These are phyloP conservation scores for Phaonia tiefii DNA, from an alignment of 2,888 invertebrate genomes.

Conservation along the genomic window DNA sequence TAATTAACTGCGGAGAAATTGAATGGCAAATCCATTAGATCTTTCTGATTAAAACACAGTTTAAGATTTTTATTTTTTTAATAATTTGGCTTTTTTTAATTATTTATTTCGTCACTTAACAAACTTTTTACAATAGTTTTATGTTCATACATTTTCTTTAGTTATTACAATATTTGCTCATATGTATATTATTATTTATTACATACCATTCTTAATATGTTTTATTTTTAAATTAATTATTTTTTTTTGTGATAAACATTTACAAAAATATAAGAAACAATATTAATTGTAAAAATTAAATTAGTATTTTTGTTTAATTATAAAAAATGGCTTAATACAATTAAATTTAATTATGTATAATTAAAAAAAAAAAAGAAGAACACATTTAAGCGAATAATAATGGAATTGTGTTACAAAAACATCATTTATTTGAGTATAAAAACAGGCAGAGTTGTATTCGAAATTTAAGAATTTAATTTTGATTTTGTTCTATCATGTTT, in stretches of 20 bases:
- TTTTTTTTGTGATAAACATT: conserved; percentile 59
- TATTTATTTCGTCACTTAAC: conserved; percentile 54
- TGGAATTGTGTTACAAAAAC: conserved; percentile 58
- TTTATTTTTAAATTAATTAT: conserved; percentile 50
- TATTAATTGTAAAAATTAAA: conserved; percentile 58
- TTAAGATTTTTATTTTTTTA: background rate
- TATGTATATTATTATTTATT: conserved; percentile 64
- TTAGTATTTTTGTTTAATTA: conserved; percentile 58
- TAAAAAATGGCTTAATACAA: conserved; percentile 67
- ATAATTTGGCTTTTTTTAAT: background rate
- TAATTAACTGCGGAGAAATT: too few species aligned
- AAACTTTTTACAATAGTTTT: conserved; percentile 64
- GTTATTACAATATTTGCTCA: conserved; percentile 26
- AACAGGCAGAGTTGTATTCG: conserved; percentile 51
- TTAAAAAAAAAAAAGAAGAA: conserved; percentile 69
- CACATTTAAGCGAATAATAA: conserved; percentile 68
- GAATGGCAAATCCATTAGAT: too few species aligned
- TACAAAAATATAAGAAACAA: conserved; percentile 56
- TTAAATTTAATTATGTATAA: conserved; percentile 65
- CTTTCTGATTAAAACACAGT: too few species aligned
- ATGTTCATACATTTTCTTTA: background rate
- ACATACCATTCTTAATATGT: conserved; percentile 59
- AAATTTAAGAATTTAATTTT: background rate
- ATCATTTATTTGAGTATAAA: conserved; percentile 59
- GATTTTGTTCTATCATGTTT: too few species aligned